These are phyloP conservation scores for Pomacea maculata DNA, from an alignment of 1,140 invertebrate species.

Conservation along the genomic window DNA sequence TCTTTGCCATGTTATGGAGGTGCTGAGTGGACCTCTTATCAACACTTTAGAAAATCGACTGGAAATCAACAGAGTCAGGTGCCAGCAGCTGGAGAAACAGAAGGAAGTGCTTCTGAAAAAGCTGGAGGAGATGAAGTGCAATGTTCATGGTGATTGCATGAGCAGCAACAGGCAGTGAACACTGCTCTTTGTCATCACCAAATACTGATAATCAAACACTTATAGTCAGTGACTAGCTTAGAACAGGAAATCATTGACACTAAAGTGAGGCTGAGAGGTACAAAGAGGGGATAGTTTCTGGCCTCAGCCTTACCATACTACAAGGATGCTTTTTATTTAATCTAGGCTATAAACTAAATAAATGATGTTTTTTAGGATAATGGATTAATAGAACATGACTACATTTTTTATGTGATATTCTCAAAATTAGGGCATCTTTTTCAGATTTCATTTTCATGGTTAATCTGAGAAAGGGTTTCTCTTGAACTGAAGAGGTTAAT, in stretches of 20 bases:
- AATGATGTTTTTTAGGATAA: no score
- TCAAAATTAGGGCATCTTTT: no score
- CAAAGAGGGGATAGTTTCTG: no score
- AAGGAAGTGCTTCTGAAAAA: constrained; percentile 41
- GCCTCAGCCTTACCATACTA: no score
- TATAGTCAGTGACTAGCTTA: background rate
- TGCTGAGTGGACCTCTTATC: constrained; percentile 69
- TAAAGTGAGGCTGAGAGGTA: background rate
- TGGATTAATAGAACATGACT: no score
- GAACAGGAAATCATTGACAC: background rate
- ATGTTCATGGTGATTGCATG: background rate
- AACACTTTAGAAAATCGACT: constrained; percentile 67
- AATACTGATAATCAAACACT: background rate
- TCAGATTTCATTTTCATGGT: no score
- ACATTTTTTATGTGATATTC: no score
- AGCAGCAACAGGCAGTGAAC: background rate
- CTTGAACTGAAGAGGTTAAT: no score
- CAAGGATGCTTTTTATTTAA: no score
- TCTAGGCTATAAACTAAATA: no score
- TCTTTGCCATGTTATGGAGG: constrained; percentile 70
- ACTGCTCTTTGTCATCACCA: background rate
- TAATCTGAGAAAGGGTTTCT: no score
- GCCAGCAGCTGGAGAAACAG: constrained; percentile 40
- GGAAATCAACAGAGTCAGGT: constrained; percentile 63
- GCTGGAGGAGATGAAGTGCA: constrained; percentile 14